These are phyloP conservation scores for Eretmochelys imbricata DNA, from an alignment of 2,113 vertebrate species.

Conservation along the genomic window DNA sequence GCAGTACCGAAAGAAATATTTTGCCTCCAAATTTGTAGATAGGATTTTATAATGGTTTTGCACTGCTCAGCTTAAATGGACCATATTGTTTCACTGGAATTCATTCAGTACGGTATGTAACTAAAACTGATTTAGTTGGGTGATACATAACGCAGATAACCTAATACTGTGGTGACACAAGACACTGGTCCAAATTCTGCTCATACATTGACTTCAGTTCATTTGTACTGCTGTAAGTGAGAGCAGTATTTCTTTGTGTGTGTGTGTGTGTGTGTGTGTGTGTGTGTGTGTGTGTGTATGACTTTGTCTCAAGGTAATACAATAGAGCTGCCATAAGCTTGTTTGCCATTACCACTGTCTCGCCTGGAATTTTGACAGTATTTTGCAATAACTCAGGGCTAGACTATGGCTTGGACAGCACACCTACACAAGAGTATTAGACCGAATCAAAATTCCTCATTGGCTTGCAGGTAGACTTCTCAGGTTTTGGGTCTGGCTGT, in stretches of 20 bases:
- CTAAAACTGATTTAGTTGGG: neutral
- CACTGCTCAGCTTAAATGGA: neutral
- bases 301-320: neutral
- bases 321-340: fast-evolving
- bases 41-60: neutral
- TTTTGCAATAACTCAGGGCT: fast-evolving
- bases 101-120: neutral
- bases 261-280: neutral
- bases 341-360: neutral
- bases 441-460: neutral
- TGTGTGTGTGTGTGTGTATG: neutral
- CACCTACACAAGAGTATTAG: neutral
- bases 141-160: neutral
- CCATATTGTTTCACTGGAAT: neutral
- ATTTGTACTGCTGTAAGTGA: neutral
- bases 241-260: neutral
- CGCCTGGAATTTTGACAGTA: neutral
- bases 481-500: neutral
- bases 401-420: neutral
- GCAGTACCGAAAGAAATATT: slow-evolving; percentile 4
- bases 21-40: neutral
- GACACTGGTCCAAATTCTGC: neutral
- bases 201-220: neutral
- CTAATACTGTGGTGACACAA: neutral
- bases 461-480: neutral